phyloP scores from a whole-genome alignment of 2,888 invertebrate genomes.

The Nomada fabriciana region DNA sequence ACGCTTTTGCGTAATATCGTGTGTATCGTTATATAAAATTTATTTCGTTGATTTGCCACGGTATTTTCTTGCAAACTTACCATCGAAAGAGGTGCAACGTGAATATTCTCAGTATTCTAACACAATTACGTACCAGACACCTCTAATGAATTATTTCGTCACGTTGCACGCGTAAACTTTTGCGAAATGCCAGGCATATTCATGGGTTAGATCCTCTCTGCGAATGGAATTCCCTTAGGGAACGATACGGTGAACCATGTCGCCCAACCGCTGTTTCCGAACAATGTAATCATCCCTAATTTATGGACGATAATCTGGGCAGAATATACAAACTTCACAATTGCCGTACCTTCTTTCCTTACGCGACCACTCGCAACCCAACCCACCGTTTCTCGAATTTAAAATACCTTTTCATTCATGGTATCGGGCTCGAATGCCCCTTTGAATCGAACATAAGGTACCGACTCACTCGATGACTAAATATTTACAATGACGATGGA shows the following conservation, averaged over 20 bases:
- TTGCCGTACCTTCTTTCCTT: constrained; percentile 41
- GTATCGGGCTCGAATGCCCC: no score
- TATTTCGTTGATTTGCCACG: no score
- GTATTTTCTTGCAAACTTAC: no score
- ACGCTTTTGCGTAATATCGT: background rate
- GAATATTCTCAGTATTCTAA: no score
- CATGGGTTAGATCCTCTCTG: constrained; percentile 16
- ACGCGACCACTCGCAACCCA: background rate
- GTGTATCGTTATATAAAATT: background rate
- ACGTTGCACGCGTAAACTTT: constrained; percentile 14
- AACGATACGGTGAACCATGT: constrained; percentile 25
- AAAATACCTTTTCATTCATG: no score
- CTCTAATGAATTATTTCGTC: constrained; percentile 16
- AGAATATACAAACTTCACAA: constrained; percentile 48
- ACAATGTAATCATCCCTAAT: constrained; percentile 75
- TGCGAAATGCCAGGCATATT: constrained; percentile 30
- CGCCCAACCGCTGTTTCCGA: constrained; percentile 49
- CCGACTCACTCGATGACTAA: no score
- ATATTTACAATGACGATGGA: no score
- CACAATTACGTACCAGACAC: constrained; percentile 14
- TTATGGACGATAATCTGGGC: constrained; percentile 70
- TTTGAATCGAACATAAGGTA: no score
- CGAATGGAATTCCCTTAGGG: constrained; percentile 41
- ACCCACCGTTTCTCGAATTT: no score
- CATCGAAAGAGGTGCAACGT: no score